Evolutionary conservation across 2,888 invertebrate species (phyloP).

Genomic region (Chrysolina haemoptera): DNA sequence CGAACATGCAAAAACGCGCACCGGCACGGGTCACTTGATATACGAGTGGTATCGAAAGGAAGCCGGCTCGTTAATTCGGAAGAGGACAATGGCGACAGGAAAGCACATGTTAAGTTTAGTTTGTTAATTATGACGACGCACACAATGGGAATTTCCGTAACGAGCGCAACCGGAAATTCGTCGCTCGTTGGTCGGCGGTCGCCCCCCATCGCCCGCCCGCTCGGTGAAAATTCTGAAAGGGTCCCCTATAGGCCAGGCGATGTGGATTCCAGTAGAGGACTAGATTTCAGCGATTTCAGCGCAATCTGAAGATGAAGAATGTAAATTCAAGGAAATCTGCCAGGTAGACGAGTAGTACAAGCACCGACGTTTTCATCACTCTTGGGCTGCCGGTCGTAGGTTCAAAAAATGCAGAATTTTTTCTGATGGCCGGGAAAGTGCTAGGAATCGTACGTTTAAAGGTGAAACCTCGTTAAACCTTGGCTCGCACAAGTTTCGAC

Average conservation of each 20-base stretch:
- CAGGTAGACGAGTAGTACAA: no score
- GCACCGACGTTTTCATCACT: no score
- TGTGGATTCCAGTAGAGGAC: not conserved
- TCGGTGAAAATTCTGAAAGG: not conserved
- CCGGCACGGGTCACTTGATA: slow-evolving; percentile 67
- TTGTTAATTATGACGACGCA: slow-evolving; percentile 71
- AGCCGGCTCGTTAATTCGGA: slow-evolving; percentile 68
- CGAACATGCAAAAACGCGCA: slow-evolving; percentile 41
- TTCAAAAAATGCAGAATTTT: no score
- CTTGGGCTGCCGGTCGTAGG: no score
- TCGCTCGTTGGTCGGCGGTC: slow-evolving; percentile 57
- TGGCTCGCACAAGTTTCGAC: no score
- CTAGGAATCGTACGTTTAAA: no score
- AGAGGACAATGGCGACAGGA: slow-evolving; percentile 71
- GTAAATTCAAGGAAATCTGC: no score
- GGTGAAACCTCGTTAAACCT: no score
- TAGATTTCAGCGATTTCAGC: no score
- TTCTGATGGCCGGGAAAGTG: no score
- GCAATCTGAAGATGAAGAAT: no score
- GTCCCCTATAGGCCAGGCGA: not conserved
- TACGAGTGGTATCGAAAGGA: slow-evolving; percentile 68
- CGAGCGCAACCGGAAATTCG: slow-evolving; percentile 69
- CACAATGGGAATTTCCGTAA: slow-evolving; percentile 60
- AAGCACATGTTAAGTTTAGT: slow-evolving; percentile 73
- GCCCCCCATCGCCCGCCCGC: not conserved